phyloP scores from a whole-genome alignment of 1,140 invertebrate genomes.

The Trigoniulus corallinus region DNA sequence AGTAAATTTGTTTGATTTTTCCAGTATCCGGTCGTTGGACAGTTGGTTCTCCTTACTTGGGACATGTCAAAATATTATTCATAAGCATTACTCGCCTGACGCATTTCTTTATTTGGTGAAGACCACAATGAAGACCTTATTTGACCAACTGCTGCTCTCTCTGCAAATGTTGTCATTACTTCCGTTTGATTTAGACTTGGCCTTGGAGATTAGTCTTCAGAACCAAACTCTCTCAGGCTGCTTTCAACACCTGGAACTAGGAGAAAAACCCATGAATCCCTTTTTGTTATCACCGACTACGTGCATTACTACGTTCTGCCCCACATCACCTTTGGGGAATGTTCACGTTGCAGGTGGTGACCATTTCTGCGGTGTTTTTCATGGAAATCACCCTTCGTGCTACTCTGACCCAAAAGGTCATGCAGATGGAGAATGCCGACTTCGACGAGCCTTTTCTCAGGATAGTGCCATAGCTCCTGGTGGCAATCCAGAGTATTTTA shows the following conservation, averaged over 20 bases:
- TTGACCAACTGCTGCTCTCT: conserved; percentile 51
- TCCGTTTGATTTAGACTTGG: conserved; percentile 59
- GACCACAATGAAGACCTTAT: conserved; percentile 34
- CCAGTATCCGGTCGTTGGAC: conserved; percentile 56
- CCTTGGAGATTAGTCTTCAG: conserved; percentile 70
- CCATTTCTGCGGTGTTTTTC: no score
- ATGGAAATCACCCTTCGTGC: no score
- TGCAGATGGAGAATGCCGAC: no score
- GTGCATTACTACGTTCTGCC: no score
- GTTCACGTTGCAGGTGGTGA: no score
- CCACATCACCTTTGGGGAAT: no score
- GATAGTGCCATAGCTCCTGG: conserved; percentile 25
- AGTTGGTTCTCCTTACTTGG: conserved; percentile 69
- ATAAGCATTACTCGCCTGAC: conserved; percentile 56
- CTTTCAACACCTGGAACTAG: no score
- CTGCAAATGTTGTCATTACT: conserved; percentile 55
- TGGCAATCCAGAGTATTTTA: conserved; percentile 35
- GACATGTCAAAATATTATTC: conserved; percentile 59
- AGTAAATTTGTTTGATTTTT: conserved; percentile 15
- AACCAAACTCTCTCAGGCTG: no score
- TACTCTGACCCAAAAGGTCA: no score
- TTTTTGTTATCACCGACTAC: no score
- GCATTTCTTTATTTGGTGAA: conserved; percentile 50
- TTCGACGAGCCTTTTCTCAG: conserved; percentile 28
- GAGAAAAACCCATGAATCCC: no score